Evolutionary conservation across 2,113 vertebrate species (phyloP).

Genomic region (Regulus satrapa): DNA sequence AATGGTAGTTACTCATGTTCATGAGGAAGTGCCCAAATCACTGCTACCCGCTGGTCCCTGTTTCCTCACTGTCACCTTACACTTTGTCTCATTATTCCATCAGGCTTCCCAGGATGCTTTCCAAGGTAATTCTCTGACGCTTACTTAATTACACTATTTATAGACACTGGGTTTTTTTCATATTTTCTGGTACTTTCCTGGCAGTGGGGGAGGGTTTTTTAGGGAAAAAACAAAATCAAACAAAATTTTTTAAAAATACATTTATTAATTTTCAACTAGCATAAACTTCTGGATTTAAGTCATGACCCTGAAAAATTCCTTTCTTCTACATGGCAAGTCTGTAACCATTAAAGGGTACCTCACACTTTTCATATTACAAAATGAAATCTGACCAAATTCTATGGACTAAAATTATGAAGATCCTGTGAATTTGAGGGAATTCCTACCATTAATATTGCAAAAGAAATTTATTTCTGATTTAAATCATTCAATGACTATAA

Average conservation of each 20-base stretch:
- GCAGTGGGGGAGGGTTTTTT: fast-evolving
- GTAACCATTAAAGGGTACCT: neutral
- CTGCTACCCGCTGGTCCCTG: neutral
- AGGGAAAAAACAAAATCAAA: neutral
- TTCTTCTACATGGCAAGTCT: neutral
- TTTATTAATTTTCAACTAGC: neutral
- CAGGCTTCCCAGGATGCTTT: neutral
- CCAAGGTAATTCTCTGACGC: neutral
- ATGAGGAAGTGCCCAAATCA: neutral
- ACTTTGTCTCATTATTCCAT: neutral
- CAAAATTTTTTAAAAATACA: neutral
- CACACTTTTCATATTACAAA: neutral
- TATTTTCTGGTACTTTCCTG: neutral
- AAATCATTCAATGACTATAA: neutral
- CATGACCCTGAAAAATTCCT: neutral
- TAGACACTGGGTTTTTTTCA: neutral
- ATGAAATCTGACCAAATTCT: neutral
- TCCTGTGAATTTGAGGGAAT: neutral
- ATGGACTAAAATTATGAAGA: neutral
- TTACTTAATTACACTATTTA: neutral
- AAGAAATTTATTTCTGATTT: neutral
- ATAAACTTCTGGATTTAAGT: neutral
- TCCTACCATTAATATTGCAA: neutral
- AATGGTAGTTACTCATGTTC: neutral
- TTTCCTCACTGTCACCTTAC: neutral